Evolutionary conservation across 2,888 invertebrate genomes (phyloP), one percentile per base, ranked within the genome.

Genomic region (Scaptomyza flava): DNA sequence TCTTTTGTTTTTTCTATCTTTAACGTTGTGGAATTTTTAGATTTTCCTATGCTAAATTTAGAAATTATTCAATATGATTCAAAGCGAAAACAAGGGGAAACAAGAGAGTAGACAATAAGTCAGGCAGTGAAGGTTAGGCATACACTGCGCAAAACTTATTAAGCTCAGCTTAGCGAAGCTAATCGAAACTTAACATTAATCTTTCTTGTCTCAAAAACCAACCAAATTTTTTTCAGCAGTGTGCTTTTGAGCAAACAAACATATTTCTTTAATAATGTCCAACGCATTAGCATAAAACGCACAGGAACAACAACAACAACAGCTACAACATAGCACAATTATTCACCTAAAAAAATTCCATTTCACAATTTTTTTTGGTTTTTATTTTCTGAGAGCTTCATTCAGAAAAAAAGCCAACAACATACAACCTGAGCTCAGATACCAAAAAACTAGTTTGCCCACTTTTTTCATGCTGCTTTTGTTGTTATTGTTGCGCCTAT

Each of bases 401-500:
- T 88, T 87, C 72, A 87, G 77, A 79, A 87, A 17, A 73, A 68
- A 60, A 82, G 69, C 65, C 68, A 60, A 50, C 73, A 8, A 41
- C 38, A 41, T 65, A 67, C 82, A 79, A 79, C 73, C 72, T 83
- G 83, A 79, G 79, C 72, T 86, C 69, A 72, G 77, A 84, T 75
- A 85, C 87, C 84, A 79, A 75, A 85, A 89, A 89, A 89, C 89
- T 89, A 89, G 89, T 89, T 89, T 89, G 89, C 84, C 89, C 89
- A 86, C 89, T 89, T 89, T 88, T 88, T 79, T 73, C 23, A 23
- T 3, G 2, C 41, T 48, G 14, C 17, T 17, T 17, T 60, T 57
- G 23, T 27, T 38, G 54, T 54, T 67, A 50, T 56, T 66, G 70
- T 67, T 60, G 62, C 58, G 61, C 60, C 62, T 62, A 57, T 56